Base-by-base conservation (phyloP, 2,797 vertebrate genomes). In the Prunella strophiata region DNA sequence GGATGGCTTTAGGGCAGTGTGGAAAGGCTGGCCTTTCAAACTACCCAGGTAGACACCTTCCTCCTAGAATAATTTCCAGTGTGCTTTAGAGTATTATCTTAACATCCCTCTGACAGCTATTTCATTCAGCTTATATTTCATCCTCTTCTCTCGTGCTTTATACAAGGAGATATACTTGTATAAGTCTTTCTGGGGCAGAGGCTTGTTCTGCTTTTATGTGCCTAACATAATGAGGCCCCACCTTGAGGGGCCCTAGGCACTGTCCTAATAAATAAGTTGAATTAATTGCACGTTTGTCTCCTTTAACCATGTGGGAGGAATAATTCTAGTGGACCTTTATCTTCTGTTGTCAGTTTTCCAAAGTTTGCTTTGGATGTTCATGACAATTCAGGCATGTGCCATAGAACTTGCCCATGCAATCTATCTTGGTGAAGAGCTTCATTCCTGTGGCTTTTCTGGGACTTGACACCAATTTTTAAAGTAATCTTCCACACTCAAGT, bases 261-360 rank as follows among this genome's bases (percentile, higher is more conserved):
- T 78, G 36, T 75, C 73, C 80, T 85, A 71, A 92, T 76, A 92
- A 95, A 93, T 78, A 82, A 52, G 7, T 14, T 77, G 32, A 95
- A 92, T 74, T 89, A 92, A 73, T 82, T 74, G 52, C 43, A 76
- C 0, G 14, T 85, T 95, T 66, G 43, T 61, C 51, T 86, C 52
- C 70, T 93, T 84, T 50, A 93, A 57, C 36, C 22, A 22, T 42
- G 54, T 80, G 85, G 84, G 61, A 89, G 32, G 55, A 84, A 84
- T 62, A 91, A 45, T 21, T 38, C 11, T 22, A 7, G 54, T 58
- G 20, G 76, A 68, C 51, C 32, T 88, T 88, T 72, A 59, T 73
- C 50, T 52, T 89, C 57, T 36, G 25, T 38, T 93, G 67, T 51
- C 63, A 57, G 16, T 82, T 90, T 85, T 78, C 54, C 89, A 68